Percentiles rank a stretch among this genome's conserved stretches.
Evolutionary conservation across 2,113 vertebrate species (phyloP).

Genomic region (Passer montanus): DNA sequence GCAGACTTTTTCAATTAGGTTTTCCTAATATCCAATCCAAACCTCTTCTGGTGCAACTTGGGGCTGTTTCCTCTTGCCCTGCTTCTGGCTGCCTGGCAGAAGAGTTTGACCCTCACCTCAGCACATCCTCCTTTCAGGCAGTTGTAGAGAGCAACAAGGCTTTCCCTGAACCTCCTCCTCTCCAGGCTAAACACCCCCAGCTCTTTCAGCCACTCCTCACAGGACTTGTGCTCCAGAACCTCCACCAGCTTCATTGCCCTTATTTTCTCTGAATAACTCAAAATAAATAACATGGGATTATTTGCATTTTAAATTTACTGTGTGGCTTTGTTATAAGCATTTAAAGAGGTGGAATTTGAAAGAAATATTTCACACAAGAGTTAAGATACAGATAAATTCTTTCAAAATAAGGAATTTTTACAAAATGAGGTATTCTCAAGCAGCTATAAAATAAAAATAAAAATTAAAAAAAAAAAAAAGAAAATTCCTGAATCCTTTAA

Average conservation of each 20-base stretch:
- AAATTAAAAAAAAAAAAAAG: no score
- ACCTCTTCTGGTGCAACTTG: not conserved
- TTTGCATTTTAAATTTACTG: not conserved
- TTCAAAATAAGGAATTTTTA: not conserved
- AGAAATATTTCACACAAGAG: not conserved
- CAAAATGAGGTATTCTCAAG: not conserved
- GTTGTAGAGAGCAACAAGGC: no score
- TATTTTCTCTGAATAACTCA: not conserved
- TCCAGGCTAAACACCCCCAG: not conserved
- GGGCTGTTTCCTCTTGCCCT: not conserved
- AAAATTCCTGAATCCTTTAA: not conserved
- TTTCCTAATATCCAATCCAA: not conserved
- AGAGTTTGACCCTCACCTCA: not conserved
- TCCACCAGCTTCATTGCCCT: not conserved
- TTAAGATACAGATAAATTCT: not conserved
- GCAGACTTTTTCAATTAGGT: not conserved
- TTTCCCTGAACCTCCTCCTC: not conserved
- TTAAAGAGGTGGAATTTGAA: not conserved
- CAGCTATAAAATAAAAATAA: not conserved
- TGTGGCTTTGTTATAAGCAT: not conserved
- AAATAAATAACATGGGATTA: no score
- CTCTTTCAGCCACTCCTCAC: not conserved
- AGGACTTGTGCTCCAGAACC: not conserved
- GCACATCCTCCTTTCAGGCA: not conserved
- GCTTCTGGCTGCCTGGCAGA: no score